Base-by-base conservation (phyloP, 2,888 invertebrate genomes). In the Lordiphosa fenestrarum region DNA sequence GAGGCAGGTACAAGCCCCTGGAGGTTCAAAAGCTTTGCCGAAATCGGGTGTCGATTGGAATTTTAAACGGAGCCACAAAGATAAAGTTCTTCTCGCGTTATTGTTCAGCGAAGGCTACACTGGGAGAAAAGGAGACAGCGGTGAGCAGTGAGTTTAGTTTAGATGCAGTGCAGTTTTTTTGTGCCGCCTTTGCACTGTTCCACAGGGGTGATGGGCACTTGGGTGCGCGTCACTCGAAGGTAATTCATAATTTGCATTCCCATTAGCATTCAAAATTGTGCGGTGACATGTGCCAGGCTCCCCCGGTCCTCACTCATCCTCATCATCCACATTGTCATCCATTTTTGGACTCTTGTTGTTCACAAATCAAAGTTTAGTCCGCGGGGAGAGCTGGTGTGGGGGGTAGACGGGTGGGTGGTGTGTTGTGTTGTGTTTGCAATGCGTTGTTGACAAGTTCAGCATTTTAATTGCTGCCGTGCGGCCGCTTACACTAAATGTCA, bases 21-120 rank as follows among this genome's bases (percentile, higher is more conserved):
- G 2, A n/a, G 21, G 19, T 33, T 44, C 33, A 44, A 44, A 44
- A 44, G 80, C 83, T 61, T 69, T 38, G 65, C 81, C 81, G 83
- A 62, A 39, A 47, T 71, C 55, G 77, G 84, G 84, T 82, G 81
- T 84, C 81, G 81, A 81, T 77, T 77, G 81, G 81, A 84, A 82
- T 82, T 82, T 82, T 82, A 82, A 82, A 82, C 84, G 83, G 75
- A 71, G 77, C 71, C 74, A 52, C 61, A 49, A 66, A 59, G 71
- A 80, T 72, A 80, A 73, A 66, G 50, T 47, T 50, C 44, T 30
- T 30, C 30, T 30, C 30, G 30, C 30, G 30, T 30, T 30, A 30
- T 30, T 25, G 25, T 25, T 25, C 25, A 25, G 7, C 25, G 25
- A 25, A 7, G 2, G 30, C 4, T 30, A 30, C 30, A 30, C 30